Base-by-base conservation (phyloP, 1,140 invertebrate species). In the Hesperophylax magnus region DNA sequence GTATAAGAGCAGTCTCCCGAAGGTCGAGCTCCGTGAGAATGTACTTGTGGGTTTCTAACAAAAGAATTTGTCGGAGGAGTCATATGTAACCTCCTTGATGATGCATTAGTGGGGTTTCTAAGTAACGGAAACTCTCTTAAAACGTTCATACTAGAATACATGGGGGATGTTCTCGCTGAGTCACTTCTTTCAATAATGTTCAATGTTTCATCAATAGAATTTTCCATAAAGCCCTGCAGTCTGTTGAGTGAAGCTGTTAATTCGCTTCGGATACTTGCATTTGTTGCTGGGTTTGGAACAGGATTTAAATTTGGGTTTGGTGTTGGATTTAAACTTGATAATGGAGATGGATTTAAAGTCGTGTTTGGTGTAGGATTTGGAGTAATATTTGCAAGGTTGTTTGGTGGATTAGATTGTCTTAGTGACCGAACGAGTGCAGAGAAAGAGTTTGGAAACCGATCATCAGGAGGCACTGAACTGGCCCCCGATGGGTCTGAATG, bases 201-300 rank as follows among this genome's bases (percentile, higher is more conserved):
- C 65, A 82, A 76, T 2, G 81, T 84, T 76, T 78, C 71, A 69
- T 82, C 81, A 27, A 82, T 78, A 20, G 78, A 84, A 80, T 82
- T 82, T 75, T 82, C 75, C 81, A 84, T 80, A 18, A 75, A 78
- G 2, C 65, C 69, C 67, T 82, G 81, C 17, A 84, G 61, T 74
- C 81, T 65, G 72, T 69, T 80, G 3, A 84, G 61, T 22, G 80
- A 82, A 58, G 82, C 74, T n/a, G 77, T 78, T 53, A 81, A 60
- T 76, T 81, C 79, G 18, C 47, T 65, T 18, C 78, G 34, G 11
- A 78, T 69, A 39, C 39, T 69, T 39, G 65, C 14, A 47, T 69
- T 69, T 9, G 65, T 20, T 61, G 31, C 47, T 39, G 22, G 34
- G 24, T 47, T 47, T 15, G 74, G 31, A 72, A n/a, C 69, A 47